Evolutionary conservation across 53 echinoderm and acorn worm species (phyloP).

Genomic region (Arbacia lixula): DNA sequence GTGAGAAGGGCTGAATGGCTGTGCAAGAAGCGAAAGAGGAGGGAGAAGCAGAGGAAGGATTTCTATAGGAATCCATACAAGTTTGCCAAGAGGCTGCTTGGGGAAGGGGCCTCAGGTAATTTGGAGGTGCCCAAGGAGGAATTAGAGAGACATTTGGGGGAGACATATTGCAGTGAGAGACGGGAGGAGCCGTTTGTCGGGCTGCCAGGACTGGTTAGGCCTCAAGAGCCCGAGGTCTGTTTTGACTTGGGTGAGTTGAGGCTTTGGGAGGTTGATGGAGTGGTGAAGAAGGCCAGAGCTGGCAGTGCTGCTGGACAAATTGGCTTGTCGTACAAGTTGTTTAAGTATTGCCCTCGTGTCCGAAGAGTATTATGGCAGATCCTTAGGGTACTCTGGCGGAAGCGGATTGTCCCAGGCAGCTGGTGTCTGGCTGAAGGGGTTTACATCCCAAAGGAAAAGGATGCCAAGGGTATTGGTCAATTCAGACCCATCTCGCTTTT

Average conservation of each 20-base stretch:
- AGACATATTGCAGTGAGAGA: conserved; percentile 3
- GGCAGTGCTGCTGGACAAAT: conserved; percentile 44
- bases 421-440: too few relatives aligned
- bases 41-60: not conserved
- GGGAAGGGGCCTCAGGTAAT: conserved; percentile 14
- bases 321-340: conserved; percentile 55
- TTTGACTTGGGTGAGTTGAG: conserved; percentile 24
- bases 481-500: conserved; percentile 34
- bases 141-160: not conserved
- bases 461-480: conserved; percentile 27
- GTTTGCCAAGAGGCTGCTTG: too few relatives aligned
- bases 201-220: conserved; percentile 12
- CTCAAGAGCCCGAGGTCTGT: conserved; percentile 18
- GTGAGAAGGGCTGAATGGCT: conserved; percentile 13
- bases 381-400: conserved; percentile 30
- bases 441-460: conserved; percentile 52
- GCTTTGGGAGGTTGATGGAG: conserved; percentile 1
- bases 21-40: conserved; percentile 21
- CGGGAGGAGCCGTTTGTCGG: conserved; percentile 8
- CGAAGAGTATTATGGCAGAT: conserved; percentile 31
- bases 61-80: conserved; percentile 22
- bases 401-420: conserved; percentile 13
- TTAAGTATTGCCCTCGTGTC: conserved; percentile 50
- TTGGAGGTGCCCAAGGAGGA: conserved; percentile 15
- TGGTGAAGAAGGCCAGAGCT: conserved; percentile 8